These are phyloP conservation scores for Smithornis capensis DNA, from an alignment of 2,113 vertebrate genomes.

Conservation along the genomic window DNA sequence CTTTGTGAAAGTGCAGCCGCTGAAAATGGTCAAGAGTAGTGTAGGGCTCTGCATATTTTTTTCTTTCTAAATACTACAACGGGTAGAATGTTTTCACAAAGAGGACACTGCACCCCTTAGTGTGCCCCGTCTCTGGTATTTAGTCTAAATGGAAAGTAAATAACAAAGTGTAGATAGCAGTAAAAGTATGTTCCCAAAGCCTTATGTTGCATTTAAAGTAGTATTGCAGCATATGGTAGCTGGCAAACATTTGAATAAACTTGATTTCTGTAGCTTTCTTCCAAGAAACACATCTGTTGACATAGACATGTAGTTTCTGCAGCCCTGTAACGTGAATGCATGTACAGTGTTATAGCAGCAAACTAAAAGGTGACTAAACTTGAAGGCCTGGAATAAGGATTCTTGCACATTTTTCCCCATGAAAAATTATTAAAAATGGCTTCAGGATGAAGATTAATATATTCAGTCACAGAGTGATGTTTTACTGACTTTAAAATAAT, in stretches of 20 bases:
- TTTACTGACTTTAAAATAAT: neutral
- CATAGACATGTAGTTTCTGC: slow-evolving; percentile 47
- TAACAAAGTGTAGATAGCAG: slow-evolving; percentile 64
- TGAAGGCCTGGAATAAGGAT: neutral
- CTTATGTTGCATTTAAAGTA: slow-evolving; percentile 59
- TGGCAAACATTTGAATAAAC: slow-evolving; percentile 57
- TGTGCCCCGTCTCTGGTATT: slow-evolving; percentile 62
- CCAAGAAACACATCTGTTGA: slow-evolving; percentile 68
- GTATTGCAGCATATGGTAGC: slow-evolving; percentile 60
- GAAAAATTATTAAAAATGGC: neutral
- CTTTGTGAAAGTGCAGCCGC: neutral
- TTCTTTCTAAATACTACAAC: slow-evolving; percentile 45
- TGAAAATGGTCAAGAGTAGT: neutral
- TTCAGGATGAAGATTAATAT: neutral
- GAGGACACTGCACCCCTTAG: slow-evolving; percentile 38
- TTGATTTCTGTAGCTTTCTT: slow-evolving; percentile 65
- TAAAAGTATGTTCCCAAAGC: slow-evolving; percentile 35
- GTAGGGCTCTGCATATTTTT: slow-evolving; percentile 13
- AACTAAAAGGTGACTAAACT: neutral
- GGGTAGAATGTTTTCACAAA: slow-evolving; percentile 38
- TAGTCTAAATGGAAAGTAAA: slow-evolving; percentile 68
- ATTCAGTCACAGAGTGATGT: neutral
- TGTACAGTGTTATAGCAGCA: neutral
- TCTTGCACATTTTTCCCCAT: neutral
- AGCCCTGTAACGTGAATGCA: slow-evolving; percentile 22